phyloP scores from a whole-genome alignment of 1,140 invertebrate genomes.

The Drosophila rhopaloa region DNA sequence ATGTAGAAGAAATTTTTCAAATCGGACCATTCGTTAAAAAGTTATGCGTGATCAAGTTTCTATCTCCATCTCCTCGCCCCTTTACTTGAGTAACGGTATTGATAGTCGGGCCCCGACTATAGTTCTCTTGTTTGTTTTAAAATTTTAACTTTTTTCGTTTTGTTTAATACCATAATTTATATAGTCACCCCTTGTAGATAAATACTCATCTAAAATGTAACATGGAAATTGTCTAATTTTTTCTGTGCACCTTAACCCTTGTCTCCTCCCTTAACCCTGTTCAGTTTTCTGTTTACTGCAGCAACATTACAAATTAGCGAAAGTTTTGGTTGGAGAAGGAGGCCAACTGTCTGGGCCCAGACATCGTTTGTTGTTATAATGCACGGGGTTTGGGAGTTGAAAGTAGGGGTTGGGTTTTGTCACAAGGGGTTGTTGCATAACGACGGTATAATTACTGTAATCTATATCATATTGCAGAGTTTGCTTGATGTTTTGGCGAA shows the following conservation, averaged over 20 bases:
- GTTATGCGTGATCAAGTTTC: too few species aligned
- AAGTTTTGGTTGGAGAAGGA: conserved; percentile 36
- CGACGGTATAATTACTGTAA: conserved; percentile 37
- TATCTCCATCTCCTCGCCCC: too few species aligned
- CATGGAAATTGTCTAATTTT: background rate
- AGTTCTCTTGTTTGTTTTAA: too few species aligned
- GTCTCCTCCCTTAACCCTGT: background rate
- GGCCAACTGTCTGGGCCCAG: conserved; percentile 33
- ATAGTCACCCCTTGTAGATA: too few species aligned
- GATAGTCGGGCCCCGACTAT: too few species aligned
- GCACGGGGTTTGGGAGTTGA: too few species aligned
- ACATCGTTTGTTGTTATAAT: conserved; percentile 1
- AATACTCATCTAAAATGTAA: too few species aligned
- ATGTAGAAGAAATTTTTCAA: too few species aligned
- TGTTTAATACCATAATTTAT: too few species aligned
- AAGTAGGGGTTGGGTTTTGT: background rate
- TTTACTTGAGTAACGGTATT: too few species aligned
- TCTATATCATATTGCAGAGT: conserved; percentile 32
- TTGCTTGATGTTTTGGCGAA: conserved; percentile 33
- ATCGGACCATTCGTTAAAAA: too few species aligned
- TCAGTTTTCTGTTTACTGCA: conserved; percentile 16
- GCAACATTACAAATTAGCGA: conserved; percentile 53
- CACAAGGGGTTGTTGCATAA: conserved; percentile 13
- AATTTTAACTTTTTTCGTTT: too few species aligned
- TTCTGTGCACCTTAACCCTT: background rate